Evolutionary conservation across 2,113 vertebrate genomes (phyloP), one percentile per base, ranked within the genome.

Genomic region (Prionailurus viverrinus): DNA sequence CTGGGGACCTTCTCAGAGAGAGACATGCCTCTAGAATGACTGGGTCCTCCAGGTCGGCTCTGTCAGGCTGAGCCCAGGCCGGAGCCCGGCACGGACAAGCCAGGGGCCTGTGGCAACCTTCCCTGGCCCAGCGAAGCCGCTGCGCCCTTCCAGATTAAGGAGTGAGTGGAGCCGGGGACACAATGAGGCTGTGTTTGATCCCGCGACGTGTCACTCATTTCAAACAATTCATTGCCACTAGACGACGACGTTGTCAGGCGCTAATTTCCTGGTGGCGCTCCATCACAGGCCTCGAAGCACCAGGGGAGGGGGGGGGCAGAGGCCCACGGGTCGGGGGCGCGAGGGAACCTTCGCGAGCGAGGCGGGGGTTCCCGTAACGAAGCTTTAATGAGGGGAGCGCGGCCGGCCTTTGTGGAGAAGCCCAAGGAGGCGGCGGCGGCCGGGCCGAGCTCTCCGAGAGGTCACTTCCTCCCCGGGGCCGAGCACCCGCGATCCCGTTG

Each of bases 141-240:
- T 1, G 48, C 29, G 33, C 85, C 78, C 97, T 97, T 93, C 92
- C 95, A 96, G 89, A 98, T 97, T 82, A 88, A 93, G 97, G 97
- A 95, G 89, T 81, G 18, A 79, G 63, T 51, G n/a, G 94, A 80
- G 82, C 94, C 76, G 63, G 79, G 91, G 79, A 80, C 96, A 96
- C 78, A 93, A 10, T 51, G 86, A 18, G 65, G 96, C 97, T 97
- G 95, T 94, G 65, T 81, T 97, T 94, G 45, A 97, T 95, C 97
- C 90, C 78, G 74, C 48, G 87, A 93, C 16, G 5, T 96, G 94
- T 97, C 90, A 89, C 95, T 98, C 74, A 98, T 93, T 10, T 66
- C 98, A 98, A 98, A 98, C 98, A 97, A 98, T 98, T 90, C 96
- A 98, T 95, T 85, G 93, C 95, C 97, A 90, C 97, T 97, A 95